Evolutionary conservation across 2,113 vertebrate species (phyloP).

Genomic region (Cryptotis parvus): DNA sequence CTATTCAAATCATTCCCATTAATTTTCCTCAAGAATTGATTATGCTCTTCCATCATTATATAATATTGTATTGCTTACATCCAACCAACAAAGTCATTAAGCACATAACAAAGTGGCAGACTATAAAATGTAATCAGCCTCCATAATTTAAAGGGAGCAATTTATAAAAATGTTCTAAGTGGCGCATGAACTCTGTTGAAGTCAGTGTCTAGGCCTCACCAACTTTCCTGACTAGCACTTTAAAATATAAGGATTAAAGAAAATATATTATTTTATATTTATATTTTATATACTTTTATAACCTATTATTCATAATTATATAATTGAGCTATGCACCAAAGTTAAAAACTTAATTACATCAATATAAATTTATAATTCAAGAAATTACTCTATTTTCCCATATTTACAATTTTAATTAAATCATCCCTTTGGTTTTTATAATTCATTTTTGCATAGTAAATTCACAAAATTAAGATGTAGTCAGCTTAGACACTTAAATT

Average conservation of each 20-base stretch:
- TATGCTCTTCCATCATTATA: neutral
- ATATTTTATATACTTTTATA: too few relatives aligned
- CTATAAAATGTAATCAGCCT: neutral
- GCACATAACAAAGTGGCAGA: neutral
- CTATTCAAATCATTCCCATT: neutral
- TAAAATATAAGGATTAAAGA: conserved; percentile 20
- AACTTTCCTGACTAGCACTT: neutral
- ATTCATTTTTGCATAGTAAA: neutral
- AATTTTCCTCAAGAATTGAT: conserved; percentile 11
- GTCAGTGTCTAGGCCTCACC: neutral
- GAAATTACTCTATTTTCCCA: neutral
- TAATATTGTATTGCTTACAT: neutral
- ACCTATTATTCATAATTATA: too few relatives aligned
- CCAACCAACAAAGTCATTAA: conserved; percentile 37
- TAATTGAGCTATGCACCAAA: too few relatives aligned
- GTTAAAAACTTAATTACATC: too few relatives aligned
- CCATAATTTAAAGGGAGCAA: neutral
- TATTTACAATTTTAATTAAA: conserved; percentile 4
- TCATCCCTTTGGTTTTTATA: neutral
- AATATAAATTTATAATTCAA: too few relatives aligned
- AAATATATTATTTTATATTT: neutral
- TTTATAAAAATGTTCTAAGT: conserved; percentile 28
- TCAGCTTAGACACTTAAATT: too few relatives aligned
- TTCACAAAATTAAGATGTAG: too few relatives aligned
- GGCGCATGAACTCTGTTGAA: neutral